These are phyloP conservation scores for Drosophila melanogaster DNA, from an alignment of 1,140 invertebrate genomes.

Conservation along the genomic window DNA sequence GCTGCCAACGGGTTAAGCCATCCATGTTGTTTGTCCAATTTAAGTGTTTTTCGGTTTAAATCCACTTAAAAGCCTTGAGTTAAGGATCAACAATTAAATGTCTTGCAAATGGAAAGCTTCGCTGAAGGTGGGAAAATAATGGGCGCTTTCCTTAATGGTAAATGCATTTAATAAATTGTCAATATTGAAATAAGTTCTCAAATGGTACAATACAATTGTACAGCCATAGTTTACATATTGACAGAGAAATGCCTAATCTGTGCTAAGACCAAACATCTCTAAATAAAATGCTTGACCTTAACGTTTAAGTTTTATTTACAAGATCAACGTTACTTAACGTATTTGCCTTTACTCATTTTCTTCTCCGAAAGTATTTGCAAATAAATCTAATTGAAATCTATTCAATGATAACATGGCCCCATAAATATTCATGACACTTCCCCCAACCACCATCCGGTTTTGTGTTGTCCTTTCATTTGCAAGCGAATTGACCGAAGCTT, in stretches of 20 bases:
- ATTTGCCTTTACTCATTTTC: constrained; percentile 7
- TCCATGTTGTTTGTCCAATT: constrained; percentile 53
- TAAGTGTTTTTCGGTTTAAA: constrained; percentile 50
- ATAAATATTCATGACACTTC: constrained; percentile 43
- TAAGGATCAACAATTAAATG: constrained; percentile 37
- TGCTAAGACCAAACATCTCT: neutral
- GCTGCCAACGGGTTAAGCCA: constrained; percentile 17
- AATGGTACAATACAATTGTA: neutral
- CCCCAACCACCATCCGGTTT: neutral
- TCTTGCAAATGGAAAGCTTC: constrained; percentile 19
- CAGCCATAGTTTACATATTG: neutral
- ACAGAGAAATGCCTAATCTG: too few relatives aligned
- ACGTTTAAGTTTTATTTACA: constrained; percentile 5
- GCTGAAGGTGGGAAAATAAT: neutral
- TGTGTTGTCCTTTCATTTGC: constrained; percentile 53
- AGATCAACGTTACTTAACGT: neutral
- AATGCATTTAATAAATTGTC: constrained; percentile 31
- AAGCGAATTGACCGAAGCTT: constrained; percentile 24
- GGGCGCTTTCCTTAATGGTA: neutral
- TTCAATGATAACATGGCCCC: constrained; percentile 40
- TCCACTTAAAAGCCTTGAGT: constrained; percentile 40
- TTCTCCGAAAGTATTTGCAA: constrained; percentile 19
- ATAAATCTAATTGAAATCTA: constrained; percentile 53
- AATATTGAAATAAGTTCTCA: constrained; percentile 19
- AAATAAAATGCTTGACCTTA: neutral